Evolutionary conservation across 64 coral and sea anemone genomes (phyloP), one percentile per base, ranked within the genome.

Genomic region (Actinia tenebrosa): DNA sequence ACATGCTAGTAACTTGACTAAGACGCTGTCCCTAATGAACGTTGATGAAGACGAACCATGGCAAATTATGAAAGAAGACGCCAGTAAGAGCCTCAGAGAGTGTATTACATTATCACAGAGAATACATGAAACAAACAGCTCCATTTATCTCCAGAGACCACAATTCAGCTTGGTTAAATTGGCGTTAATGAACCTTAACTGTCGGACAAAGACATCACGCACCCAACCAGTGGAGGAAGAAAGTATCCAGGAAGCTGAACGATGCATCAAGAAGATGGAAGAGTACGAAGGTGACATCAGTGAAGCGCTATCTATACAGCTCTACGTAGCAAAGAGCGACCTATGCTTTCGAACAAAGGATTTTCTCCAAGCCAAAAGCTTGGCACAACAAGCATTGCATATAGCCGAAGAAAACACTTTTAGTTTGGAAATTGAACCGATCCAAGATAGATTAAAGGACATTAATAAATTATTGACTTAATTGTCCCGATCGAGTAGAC

Each of bases 121-220:
- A 37, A 56, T 94, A 5, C 10, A 50, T 2, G 6, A 83, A 83
- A 85, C 91, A 23, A 47, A 91, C 55, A 66, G 25, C 11, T 16
- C n/a, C 2, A 26, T 94, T n/a, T 94, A 94, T 61, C 75, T 91
- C 54, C 61, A 68, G n/a, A 90, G 87, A 18, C 80, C 85, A 19
- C 55, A 69, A 5, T 94, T 94, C 78, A 78, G 71, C 10, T 69
- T 91, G 0, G 5, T 83, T 9, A 94, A 91, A 19, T 80, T 91
- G 2, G 93, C 93, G 11, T 64, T 91, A 16, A 47, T 91, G 53
- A 45, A 84, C 11, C 89, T 94, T 0, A 94, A 94, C 45, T 94
- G 93, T 42, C 78, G 89, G 2, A 94, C 93, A 54, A 87, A 53
- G 10, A 80, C 58, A 0, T 80, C 89, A 11, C 89, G 93, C 4